A percentile compares a stretch with the other conserved stretches of the same genome.
These are phyloP conservation scores for Chrysopilus asiliformis DNA, from an alignment of 2,888 invertebrate genomes.

Conservation along the genomic window DNA sequence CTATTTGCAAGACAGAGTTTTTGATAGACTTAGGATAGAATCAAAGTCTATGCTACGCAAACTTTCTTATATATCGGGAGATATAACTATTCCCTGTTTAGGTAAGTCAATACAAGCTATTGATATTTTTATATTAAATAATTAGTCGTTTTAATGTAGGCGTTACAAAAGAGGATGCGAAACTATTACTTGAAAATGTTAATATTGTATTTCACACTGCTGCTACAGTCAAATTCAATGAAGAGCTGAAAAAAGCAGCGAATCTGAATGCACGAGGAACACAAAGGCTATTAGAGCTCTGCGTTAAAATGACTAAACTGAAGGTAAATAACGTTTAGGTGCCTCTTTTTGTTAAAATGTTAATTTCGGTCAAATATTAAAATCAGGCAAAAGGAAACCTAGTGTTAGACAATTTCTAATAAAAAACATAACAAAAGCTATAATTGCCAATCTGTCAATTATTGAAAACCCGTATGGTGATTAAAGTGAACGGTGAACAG, in stretches of 20 bases:
- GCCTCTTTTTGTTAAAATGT: not conserved
- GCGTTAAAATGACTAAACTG: slow-evolving; percentile 64
- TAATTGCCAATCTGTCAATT: no score
- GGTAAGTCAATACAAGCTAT: slow-evolving; percentile 22
- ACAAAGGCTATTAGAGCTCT: slow-evolving; percentile 66
- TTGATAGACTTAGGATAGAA: slow-evolving; percentile 48
- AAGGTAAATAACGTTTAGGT: slow-evolving; percentile 41
- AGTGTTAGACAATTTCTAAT: no score
- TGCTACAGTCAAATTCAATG: slow-evolving; percentile 90
- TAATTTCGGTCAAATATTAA: not conserved
- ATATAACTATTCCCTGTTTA: slow-evolving; percentile 54
- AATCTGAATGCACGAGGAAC: slow-evolving; percentile 85
- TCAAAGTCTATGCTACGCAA: slow-evolving; percentile 49
- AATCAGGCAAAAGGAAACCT: no score
- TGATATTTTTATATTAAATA: not conserved
- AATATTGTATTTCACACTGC: slow-evolving; percentile 90
- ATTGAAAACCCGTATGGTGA: no score
- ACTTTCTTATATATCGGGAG: slow-evolving; percentile 52
- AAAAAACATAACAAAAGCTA: no score
- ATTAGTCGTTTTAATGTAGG: slow-evolving; percentile 26
- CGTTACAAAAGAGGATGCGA: slow-evolving; percentile 49
- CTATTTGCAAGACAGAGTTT: slow-evolving; percentile 37
- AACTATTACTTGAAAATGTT: slow-evolving; percentile 49
- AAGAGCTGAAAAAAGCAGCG: slow-evolving; percentile 74
- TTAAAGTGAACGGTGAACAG: no score